Base-by-base conservation (phyloP, 1,140 invertebrate species). In the Vanessa tameamea region DNA sequence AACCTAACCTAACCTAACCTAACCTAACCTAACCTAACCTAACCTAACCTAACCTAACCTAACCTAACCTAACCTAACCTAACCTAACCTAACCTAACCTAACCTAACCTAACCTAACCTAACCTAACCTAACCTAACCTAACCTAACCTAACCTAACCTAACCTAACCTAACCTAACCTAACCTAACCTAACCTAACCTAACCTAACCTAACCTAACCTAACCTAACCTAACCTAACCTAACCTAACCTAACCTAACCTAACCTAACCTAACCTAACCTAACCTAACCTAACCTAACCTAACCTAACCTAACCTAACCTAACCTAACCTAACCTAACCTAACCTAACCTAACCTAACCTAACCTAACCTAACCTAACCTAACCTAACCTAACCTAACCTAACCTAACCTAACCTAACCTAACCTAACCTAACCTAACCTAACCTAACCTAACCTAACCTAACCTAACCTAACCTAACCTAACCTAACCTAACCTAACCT, bases 1-100 rank as follows among this genome's bases (percentile, higher is more conserved):
- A 67, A 67, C 65, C 65, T 67, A 67, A 67, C 65, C 65, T 67
- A 67, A 67, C 65, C 65, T 67, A 67, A 67, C 65, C 65, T 67
- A 67, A 47, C 47, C 37, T 16, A 20, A 20, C 20, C 20, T 20
- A 20, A 20, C 20, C 20, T 20, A 20, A 20, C 20, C 20, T 20
- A 20, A 20, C 20, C 20, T 20, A 20, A 20, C 20, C 20, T 20
- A 20, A 20, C 20, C 20, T 20, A 20, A 47, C 47, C 47, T 47
- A 47, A 47, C 47, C 47, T 47, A 47, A 47, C 47, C 53, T 47
- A 47, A 47, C 47, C 47, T 47, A 47, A 47, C 47, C 47, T 47
- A 47, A 47, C 47, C 47, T 47, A 47, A 47, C 47, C 47, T 47
- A 47, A 47, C 47, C 47, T 47, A 0, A 20, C 20, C 20, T 20